Evolutionary conservation across 2,888 invertebrate species (phyloP), one percentile per base, ranked within the genome.

Genomic region (Deroplatys truncata): DNA sequence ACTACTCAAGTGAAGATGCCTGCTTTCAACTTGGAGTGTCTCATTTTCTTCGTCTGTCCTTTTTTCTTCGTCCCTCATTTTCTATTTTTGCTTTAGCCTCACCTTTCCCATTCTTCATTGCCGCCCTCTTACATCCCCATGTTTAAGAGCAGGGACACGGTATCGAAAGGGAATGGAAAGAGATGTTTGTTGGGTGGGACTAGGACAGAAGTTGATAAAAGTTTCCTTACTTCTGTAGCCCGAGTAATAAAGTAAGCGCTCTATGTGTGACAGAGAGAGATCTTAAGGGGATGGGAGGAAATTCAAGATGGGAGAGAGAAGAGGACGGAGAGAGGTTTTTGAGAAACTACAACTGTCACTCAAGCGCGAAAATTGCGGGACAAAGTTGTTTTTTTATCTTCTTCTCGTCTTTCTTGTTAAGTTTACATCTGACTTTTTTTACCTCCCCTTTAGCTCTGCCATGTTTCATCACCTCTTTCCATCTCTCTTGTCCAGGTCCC

Each of bases 351-450:
- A 86, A 82, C 29, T 82, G 86, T 86, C 86, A 86, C 29, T 86
- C 86, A 86, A 72, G 86, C 43, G 82, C 56, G 86, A 86, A 86
- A 86, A 86, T 86, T 82, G 86, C 29, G 86, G 86, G 72, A 86
- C 72, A 29, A 86, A 86, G 72, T 82, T 86, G 28, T 82, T 86
- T 86, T 82, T 82, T 72, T 72, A 72, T 72, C 56, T 72, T 72
- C 56, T 72, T 72, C 56, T 72, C 56, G 56, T 72, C 56, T 72
- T 82, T 86, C 86, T 82, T 82, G 72, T 72, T 82, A 72, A 43
- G 72, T 86, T 86, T 82, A 86, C 86, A 86, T 72, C 82, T 82
- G 86, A 29, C 82, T 86, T 86, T 31, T 82, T 82, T 82, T 20
- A 16, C 82, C 29, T 20, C 28, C 82, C 8, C 16, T 82, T n/a